Evolutionary conservation across 1,140 invertebrate species (phyloP).

Genomic region (Apis dorsata): DNA sequence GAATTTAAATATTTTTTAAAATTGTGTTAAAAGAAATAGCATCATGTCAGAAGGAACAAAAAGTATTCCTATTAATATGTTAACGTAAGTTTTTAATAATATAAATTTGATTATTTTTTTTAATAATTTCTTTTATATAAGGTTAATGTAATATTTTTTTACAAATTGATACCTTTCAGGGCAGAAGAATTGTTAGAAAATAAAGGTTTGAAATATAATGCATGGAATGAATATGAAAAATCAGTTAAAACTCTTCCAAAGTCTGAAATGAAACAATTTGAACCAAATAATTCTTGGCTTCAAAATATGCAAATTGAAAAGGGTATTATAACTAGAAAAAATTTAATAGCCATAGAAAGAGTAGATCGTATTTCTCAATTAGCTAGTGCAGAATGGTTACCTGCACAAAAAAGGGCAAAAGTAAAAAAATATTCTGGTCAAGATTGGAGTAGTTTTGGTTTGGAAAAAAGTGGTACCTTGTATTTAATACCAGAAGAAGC

Average conservation of each 20-base stretch:
- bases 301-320: constrained; percentile 83
- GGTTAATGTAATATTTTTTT: background rate
- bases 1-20: background rate
- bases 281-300: constrained; percentile 82
- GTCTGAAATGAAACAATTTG: constrained; percentile 80
- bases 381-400: constrained; percentile 82
- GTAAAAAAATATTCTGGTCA: constrained; percentile 82
- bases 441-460: constrained; percentile 82
- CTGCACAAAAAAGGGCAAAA: constrained; percentile 80
- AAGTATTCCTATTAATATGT: constrained; percentile 33
- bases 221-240: constrained; percentile 73
- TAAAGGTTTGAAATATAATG: constrained; percentile 78
- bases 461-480: constrained; percentile 77
- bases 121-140: background rate
- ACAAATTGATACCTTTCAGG: constrained; percentile 70
- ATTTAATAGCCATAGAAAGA: constrained; percentile 81
- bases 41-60: constrained; percentile 38
- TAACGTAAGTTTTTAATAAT: constrained; percentile 47
- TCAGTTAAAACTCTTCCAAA: constrained; percentile 78
- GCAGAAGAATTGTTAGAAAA: constrained; percentile 79
- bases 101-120: constrained; percentile 5
- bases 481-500: constrained; percentile 84
- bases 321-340: constrained; percentile 80
- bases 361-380: constrained; percentile 82
- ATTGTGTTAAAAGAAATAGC: no score